These are phyloP conservation scores for Engystomops pustulosus DNA, from an alignment of 2,113 vertebrate genomes.

Conservation along the genomic window DNA sequence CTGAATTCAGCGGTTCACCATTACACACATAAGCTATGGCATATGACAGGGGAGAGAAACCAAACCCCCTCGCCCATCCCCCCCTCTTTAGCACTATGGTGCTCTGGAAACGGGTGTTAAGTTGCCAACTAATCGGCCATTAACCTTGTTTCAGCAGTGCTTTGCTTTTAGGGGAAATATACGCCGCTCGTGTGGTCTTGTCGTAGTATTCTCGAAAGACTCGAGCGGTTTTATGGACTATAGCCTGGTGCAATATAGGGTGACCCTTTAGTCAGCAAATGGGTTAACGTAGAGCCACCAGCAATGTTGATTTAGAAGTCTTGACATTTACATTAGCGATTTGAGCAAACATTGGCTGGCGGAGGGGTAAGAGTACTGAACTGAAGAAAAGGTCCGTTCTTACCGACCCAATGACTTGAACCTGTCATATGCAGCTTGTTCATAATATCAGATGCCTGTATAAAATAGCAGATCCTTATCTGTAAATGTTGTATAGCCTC, in stretches of 20 bases:
- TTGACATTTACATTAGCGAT: not conserved
- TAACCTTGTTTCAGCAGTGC: too few relatives aligned
- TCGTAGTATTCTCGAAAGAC: too few relatives aligned
- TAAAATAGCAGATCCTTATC: slow-evolving; percentile 36
- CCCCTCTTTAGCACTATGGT: not conserved
- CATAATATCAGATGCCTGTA: slow-evolving; percentile 45
- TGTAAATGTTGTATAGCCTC: slow-evolving; percentile 58
- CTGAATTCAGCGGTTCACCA: slow-evolving; percentile 59
- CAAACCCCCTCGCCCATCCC: slow-evolving; percentile 39
- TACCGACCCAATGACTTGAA: not conserved
- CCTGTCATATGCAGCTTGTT: slow-evolving; percentile 15
- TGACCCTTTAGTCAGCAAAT: not conserved
- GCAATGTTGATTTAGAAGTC: not conserved
- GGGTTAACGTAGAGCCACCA: not conserved
- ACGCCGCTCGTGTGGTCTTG: too few relatives aligned
- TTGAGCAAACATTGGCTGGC: not conserved
- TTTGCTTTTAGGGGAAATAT: too few relatives aligned
- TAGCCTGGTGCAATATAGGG: not conserved
- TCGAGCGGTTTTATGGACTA: too few relatives aligned
- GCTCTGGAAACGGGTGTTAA: too few relatives aligned
- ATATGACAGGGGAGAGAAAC: slow-evolving; percentile 70
- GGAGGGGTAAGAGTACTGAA: not conserved
- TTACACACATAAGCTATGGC: slow-evolving; percentile 68
- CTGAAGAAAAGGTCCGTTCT: not conserved
- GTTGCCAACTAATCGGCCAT: not conserved